phyloP scores from a whole-genome alignment of 1,140 invertebrate species.

The Bilobella aurantiaca region DNA sequence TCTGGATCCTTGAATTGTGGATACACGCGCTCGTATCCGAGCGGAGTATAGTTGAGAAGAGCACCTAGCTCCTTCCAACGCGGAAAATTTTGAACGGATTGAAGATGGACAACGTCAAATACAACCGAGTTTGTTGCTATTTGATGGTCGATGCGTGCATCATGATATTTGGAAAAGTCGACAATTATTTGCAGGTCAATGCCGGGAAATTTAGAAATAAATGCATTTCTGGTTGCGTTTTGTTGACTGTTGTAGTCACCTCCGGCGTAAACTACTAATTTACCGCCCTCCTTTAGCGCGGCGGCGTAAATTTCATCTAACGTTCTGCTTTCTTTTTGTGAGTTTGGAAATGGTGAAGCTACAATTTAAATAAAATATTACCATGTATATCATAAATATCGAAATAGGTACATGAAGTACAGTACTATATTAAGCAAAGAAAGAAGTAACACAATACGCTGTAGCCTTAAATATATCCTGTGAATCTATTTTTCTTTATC shows the following conservation, averaged over 20 bases:
- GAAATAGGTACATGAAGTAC: background rate
- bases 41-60: constrained; percentile 13
- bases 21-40: constrained; percentile 9
- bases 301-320: constrained; percentile 2
- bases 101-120: background rate
- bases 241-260: background rate
- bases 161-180: constrained; percentile 11
- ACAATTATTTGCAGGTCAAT: constrained; percentile 5
- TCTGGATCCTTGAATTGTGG: constrained; percentile 17
- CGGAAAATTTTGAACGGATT: constrained; percentile 7
- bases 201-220: background rate
- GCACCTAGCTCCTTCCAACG: constrained; percentile 10
- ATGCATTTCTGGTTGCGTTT: background rate
- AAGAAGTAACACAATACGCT: too few relatives aligned
- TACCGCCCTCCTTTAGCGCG: constrained; percentile 5
- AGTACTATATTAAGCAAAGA: too few relatives aligned
- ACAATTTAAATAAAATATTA: background rate
- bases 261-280: constrained; percentile 11
- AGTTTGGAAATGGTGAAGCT: background rate
- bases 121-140: background rate
- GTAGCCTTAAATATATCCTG: too few relatives aligned
- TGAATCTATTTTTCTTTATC: too few relatives aligned
- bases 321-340: background rate
- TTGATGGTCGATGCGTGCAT: constrained; percentile 14
- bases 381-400: background rate